These are phyloP conservation scores for Metallyticus violacea DNA, from an alignment of 2,888 invertebrate species.

Conservation along the genomic window DNA sequence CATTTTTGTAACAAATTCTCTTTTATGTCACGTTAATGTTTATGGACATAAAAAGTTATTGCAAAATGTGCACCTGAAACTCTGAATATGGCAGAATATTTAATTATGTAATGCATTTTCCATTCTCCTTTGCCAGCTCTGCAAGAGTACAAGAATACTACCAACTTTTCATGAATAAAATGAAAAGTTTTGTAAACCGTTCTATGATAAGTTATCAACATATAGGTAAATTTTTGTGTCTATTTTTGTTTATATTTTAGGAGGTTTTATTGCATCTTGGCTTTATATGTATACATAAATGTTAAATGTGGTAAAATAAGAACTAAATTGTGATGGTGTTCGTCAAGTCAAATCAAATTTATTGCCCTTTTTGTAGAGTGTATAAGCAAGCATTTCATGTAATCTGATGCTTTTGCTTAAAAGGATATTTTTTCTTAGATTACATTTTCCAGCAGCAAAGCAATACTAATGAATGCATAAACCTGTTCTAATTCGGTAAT, in stretches of 20 bases:
- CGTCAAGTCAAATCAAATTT: not conserved
- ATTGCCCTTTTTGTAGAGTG: not conserved
- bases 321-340: not conserved
- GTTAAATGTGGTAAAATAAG: not conserved
- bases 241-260: not conserved
- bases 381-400: too few species aligned
- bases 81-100: not conserved
- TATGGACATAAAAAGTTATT: not conserved
- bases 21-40: too few species aligned
- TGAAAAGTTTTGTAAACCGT: not conserved
- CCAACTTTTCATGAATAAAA: not conserved
- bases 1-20: too few species aligned
- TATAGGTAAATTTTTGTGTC: not conserved
- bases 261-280: not conserved
- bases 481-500: not conserved
- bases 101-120: not conserved
- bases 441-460: not conserved
- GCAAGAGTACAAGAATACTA: not conserved
- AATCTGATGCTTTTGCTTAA: too few species aligned
- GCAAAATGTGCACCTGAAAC: not conserved
- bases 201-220: not conserved
- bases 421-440: too few species aligned
- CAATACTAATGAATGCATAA: not conserved
- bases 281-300: not conserved
- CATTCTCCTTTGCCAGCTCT: not conserved